A percentile compares a stretch with the other conserved stretches of the same genome.
phyloP scores from a whole-genome alignment of 1,140 invertebrate genomes.

The Mercenaria mercenaria region DNA sequence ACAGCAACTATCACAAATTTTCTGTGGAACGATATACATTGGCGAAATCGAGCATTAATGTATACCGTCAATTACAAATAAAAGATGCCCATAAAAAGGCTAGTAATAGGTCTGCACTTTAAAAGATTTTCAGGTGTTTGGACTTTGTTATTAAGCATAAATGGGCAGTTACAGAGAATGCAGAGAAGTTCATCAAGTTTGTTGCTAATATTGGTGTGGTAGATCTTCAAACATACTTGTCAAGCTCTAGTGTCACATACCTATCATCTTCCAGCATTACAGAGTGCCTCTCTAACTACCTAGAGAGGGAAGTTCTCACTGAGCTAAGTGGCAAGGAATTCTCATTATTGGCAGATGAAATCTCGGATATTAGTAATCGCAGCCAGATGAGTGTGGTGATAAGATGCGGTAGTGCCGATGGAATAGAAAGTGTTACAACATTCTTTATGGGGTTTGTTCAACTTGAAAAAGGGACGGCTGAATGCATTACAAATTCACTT shows the following conservation, averaged over 20 bases:
- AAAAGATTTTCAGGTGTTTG: neutral
- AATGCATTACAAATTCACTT: no score
- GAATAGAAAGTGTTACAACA: no score
- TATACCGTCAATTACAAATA: neutral
- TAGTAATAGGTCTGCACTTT: neutral
- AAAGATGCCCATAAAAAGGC: no score
- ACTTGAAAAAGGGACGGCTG: no score
- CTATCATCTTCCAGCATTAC: neutral
- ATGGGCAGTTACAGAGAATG: slow-evolving; percentile 18
- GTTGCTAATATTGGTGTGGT: neutral
- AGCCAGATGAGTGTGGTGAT: neutral
- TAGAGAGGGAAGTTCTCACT: neutral
- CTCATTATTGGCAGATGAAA: slow-evolving; percentile 9
- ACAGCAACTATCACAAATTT: neutral
- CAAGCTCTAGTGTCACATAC: neutral
- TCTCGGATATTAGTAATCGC: neutral
- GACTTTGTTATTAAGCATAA: slow-evolving; percentile 11
- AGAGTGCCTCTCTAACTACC: neutral
- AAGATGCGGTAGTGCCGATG: no score
- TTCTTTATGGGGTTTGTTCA: no score
- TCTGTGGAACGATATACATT: neutral
- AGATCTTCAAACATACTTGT: neutral
- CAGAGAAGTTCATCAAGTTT: neutral
- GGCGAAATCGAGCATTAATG: neutral
- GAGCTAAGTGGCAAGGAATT: neutral